Conservation (phyloP, 2,888 invertebrate genomes). For the Pediacus dermestoides region DNA sequence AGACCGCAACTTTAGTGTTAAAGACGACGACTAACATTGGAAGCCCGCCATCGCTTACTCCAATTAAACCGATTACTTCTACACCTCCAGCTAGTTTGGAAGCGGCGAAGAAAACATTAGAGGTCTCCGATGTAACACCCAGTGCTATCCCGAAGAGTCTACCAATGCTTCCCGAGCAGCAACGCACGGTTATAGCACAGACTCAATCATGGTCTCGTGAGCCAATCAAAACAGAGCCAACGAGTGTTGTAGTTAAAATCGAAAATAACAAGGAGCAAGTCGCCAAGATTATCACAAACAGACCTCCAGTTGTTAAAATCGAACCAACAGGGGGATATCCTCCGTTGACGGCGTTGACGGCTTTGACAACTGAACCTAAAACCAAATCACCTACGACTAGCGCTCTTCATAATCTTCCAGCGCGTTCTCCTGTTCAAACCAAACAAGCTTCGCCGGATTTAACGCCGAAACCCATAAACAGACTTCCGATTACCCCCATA, state of each 20-base stretch:
- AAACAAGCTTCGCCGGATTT: conserved; percentile 27
- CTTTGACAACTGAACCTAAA: conserved; percentile 18
- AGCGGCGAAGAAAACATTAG: conserved; percentile 22
- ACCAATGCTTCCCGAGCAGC: conserved; percentile 31
- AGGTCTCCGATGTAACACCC: conserved; percentile 16
- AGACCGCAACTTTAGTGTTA: too few relatives aligned
- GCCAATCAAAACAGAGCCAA: conserved; percentile 17
- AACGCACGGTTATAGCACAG: conserved; percentile 33
- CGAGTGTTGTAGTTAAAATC: conserved; percentile 15
- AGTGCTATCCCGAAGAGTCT: conserved; percentile 21
- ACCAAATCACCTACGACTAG: conserved; percentile 23
- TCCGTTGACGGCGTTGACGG: conserved; percentile 21
- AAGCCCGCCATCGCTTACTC: conserved; percentile 46
- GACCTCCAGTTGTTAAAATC: conserved; percentile 33
- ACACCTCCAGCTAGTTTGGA: conserved; percentile 12
- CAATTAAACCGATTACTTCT: conserved; percentile 37
- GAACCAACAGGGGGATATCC: conserved; percentile 27
- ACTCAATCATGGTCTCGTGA: conserved; percentile 33
- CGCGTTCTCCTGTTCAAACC: conserved; percentile 33
- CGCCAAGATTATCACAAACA: conserved; percentile 12
- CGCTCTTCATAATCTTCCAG: conserved; percentile 37
- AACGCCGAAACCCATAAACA: conserved; percentile 40
- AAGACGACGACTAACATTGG: conserved; percentile 38
- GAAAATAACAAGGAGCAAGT: conserved; percentile 13
- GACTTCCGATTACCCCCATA: conserved; percentile 59